A percentile compares a stretch with the other conserved stretches of the same genome.
Evolutionary conservation across 2,113 vertebrate genomes (phyloP).

Genomic region (Toxotes chatareus): DNA sequence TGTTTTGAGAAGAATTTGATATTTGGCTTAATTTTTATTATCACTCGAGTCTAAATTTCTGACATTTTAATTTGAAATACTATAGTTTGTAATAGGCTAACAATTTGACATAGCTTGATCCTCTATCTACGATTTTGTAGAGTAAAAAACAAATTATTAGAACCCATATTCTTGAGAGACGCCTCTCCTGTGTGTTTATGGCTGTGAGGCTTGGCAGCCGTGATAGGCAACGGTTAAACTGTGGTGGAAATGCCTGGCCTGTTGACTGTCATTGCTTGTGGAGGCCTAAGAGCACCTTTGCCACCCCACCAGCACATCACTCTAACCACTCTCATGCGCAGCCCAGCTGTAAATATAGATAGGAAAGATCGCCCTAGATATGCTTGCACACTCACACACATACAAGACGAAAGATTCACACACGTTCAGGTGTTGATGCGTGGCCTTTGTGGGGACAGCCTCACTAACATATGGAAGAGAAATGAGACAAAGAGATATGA

Average conservation of each 20-base stretch:
- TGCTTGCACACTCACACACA: constrained; percentile 38
- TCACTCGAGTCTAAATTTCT: background rate
- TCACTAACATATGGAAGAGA: constrained; percentile 50
- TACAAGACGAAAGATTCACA: constrained; percentile 35
- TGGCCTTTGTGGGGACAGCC: constrained; percentile 72
- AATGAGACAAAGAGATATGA: constrained; percentile 69
- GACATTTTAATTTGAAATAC: background rate
- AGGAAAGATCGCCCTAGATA: constrained; percentile 76
- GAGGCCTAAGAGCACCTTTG: constrained; percentile 51
- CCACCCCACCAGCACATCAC: constrained; percentile 46
- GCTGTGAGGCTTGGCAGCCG: constrained; percentile 52
- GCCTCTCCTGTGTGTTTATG: background rate
- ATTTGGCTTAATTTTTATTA: background rate
- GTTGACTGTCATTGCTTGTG: constrained; percentile 48
- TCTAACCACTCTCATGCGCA: constrained; percentile 77
- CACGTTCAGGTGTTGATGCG: constrained; percentile 61
- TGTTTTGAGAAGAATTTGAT: background rate
- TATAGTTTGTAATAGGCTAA: background rate
- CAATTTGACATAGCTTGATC: background rate
- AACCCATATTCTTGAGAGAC: background rate
- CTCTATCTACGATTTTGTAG: background rate
- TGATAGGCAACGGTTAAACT: constrained; percentile 78
- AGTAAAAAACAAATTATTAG: background rate
- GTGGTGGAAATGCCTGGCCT: constrained; percentile 67
- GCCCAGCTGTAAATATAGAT: constrained; percentile 82